Conservation (phyloP, 2,113 vertebrate genomes). For the Tachysurus vachellii region DNA sequence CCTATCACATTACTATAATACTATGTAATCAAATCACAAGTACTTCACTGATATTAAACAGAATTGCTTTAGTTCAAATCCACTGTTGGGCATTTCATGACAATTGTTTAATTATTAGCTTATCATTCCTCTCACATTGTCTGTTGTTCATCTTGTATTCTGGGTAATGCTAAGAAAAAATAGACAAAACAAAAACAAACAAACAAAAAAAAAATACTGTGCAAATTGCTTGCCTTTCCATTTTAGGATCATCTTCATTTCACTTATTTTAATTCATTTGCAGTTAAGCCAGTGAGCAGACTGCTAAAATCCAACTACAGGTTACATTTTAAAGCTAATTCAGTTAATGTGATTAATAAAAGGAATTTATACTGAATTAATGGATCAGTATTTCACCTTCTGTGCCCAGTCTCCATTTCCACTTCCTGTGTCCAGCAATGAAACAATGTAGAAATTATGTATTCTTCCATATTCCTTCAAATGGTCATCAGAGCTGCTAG, state of each 20-base stretch:
- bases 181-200: not conserved
- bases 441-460: not conserved
- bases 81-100: not conserved
- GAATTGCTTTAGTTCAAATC: conserved; percentile 21
- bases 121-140: conserved; percentile 16
- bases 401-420: too few species aligned
- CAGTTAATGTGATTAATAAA: not conserved
- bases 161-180: not conserved
- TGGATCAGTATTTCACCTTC: not conserved
- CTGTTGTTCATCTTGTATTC: conserved; percentile 20
- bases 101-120: conserved; percentile 4
- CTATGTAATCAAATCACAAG: not conserved
- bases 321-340: not conserved
- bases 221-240: conserved; percentile 22
- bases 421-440: not conserved
- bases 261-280: not conserved
- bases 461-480: not conserved
- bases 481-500: conserved; percentile 17
- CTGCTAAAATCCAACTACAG: not conserved
- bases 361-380: not conserved
- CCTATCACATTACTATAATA: conserved; percentile 17
- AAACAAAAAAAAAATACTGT: not conserved
- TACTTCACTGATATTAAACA: conserved; percentile 17
- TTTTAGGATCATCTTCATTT: not conserved
- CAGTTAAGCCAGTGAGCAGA: not conserved